Conservation (phyloP, 2,797 vertebrate species). For the Perodicticus potto region DNA sequence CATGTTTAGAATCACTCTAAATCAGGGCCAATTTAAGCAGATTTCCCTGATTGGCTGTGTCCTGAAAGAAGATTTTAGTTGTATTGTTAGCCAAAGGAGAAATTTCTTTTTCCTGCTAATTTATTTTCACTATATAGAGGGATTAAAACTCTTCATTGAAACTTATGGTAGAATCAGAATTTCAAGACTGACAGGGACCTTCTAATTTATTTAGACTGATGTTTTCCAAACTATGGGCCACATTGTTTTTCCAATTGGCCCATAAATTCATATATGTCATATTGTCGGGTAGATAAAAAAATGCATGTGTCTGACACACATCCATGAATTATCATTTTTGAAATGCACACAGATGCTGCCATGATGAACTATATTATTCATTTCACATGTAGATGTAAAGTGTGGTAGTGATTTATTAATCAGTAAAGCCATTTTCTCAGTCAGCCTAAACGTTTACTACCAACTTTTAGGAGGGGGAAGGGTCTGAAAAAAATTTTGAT, state of each 20-base stretch:
- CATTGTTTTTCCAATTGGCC: neutral
- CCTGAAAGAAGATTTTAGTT: slow-evolving; percentile 32
- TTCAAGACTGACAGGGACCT: slow-evolving; percentile 15
- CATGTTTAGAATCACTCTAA: slow-evolving; percentile 69
- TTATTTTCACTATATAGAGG: slow-evolving; percentile 14
- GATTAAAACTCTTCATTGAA: neutral
- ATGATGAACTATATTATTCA: neutral
- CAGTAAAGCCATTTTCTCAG: neutral
- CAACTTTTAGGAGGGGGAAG: neutral
- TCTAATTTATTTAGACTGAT: neutral
- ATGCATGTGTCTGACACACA: neutral
- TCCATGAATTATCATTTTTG: neutral
- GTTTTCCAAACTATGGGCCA: neutral
- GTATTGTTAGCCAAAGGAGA: neutral
- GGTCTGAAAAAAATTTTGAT: neutral
- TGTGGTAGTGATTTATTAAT: neutral
- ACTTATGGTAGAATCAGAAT: slow-evolving; percentile 34
- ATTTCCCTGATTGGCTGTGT: slow-evolving; percentile 42
- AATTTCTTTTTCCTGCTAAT: slow-evolving; percentile 26
- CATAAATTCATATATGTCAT: neutral
- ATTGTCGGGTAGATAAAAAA: neutral
- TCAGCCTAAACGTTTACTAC: neutral
- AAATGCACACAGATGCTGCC: neutral
- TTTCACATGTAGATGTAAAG: neutral
- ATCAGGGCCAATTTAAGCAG: slow-evolving; percentile 25